phyloP scores from a whole-genome alignment of 2,888 invertebrate genomes.

The Rhingia rostrata region DNA sequence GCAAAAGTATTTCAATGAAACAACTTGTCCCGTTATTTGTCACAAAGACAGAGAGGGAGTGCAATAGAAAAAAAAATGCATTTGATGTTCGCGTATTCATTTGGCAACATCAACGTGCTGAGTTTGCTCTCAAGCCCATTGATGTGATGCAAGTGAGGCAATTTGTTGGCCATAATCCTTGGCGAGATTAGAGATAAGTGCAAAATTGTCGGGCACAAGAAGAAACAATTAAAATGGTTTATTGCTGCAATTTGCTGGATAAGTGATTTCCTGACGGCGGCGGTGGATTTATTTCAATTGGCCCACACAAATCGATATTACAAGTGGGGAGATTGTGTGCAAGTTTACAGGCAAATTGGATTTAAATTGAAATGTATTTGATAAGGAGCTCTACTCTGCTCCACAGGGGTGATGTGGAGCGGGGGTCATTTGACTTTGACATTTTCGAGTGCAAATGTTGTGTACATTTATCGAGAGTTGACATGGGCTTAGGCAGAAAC shows the following conservation, averaged over 20 bases:
- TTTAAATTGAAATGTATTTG: not conserved
- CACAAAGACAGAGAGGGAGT: not conserved
- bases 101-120: conserved; percentile 43
- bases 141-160: conserved; percentile 38
- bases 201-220: conserved; percentile 42
- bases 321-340: not conserved
- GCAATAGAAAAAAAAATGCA: conserved; percentile 14
- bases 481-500: no score
- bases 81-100: conserved; percentile 28
- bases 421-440: not conserved
- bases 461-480: no score
- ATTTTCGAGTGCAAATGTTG: no score
- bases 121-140: conserved; percentile 28
- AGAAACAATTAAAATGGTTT: conserved; percentile 64
- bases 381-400: no score
- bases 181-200: conserved; percentile 55
- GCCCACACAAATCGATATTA: not conserved
- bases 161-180: conserved; percentile 62
- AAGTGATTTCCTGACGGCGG: conserved; percentile 45
- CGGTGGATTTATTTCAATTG: conserved; percentile 49
- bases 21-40: conserved; percentile 59
- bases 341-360: not conserved
- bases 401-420: no score
- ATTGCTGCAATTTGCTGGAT: conserved; percentile 60
- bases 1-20: conserved; percentile 67